Base-by-base conservation (phyloP, 1,140 invertebrate species). In the Cherax quadricarinatus region DNA sequence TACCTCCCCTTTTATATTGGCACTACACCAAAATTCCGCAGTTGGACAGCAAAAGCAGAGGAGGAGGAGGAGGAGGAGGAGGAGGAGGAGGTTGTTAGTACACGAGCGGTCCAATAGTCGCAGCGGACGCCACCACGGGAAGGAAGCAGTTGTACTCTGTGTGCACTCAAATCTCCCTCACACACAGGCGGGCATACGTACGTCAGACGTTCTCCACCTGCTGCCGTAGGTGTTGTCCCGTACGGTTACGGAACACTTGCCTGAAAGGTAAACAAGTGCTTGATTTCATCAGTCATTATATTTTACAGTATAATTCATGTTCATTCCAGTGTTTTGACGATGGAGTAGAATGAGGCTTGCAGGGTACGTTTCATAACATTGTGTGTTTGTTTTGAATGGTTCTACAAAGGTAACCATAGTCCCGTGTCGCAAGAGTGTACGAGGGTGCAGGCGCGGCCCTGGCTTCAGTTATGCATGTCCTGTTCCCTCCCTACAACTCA, bases 81-180 rank as follows among this genome's bases (percentile, higher is more conserved):
- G 85, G 86, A 41, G 80, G 86, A 41, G 30, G 86, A 62, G 86
- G 86, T 88, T 79, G 86, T 88, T 60, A 80, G 86, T 88, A 80
- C 78, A 88, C 86, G 30, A 88, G 73, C 86, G 78, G 86, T 81
- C 86, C 86, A 81, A 80, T 88, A 79, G 73, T 80, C 78, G 86
- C 49, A 53, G 86, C 86, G 75, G 73, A 79, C 73, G 86, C 86
- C 73, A 88, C 86, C 62, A 88, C 86, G 86, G 86, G 51, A 79
- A 88, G 86, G 86, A 81, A 79, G 86, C 75, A 75, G 75, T 88
- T 88, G 86, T 88, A 88, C 73, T 79, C 51, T 88, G 86, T 73
- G 57, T 88, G 86, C 60, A 14, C 78, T 10, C 75, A 3, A 4
- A 62, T 30, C 86, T 75, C 49, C 14, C 48, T 5, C 53, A 57